Base-by-base conservation (phyloP, 2,888 invertebrate genomes). In the Myopa tessellatipennis region DNA sequence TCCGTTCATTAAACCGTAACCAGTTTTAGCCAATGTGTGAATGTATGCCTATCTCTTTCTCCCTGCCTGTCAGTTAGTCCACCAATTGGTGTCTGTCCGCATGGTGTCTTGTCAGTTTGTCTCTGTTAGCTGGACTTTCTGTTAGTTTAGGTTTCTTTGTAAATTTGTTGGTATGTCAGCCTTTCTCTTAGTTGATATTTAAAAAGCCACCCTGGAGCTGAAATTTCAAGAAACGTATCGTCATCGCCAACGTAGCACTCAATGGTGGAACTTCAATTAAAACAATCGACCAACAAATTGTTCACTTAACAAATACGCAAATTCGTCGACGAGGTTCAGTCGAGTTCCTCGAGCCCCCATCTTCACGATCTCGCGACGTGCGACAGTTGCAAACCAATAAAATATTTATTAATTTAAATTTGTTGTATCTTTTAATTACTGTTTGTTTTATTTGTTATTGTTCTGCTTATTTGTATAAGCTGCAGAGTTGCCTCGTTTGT, bases 401-500 rank as follows among this genome's bases (percentile, higher is more conserved):
- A 74, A 65, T 60, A 26, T 73, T 65, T 63, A 74, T 74, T 74
- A 74, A 74, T 74, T 74, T 63, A 16, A 74, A 74, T 74, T 65
- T 65, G 36, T 74, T 65, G 34, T 5, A 1, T 70, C 26, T 55
- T 6, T 26, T 45, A 18, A 45, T 63, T 63, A 14, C 8, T 55
- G 36, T 55, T 70, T 70, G 38, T 26, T 63, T 50, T 8, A 65
- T 55, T 6, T 55, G 5, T 16, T 36, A 65, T 36, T 36, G n/a
- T 55, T 16, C 45, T 55, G 34, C 71, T 71, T 36, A 12, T 34
- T 12, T 55, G 26, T 55, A 52, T 69, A 40, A 58, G 55, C 58
- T 52, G 34, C 18, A 38, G 16, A 61, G 38, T 5, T 65, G 12
- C 8, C 16, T 26, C 50, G 65, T 34, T 40, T 73, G 10, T 45